Base-by-base conservation (phyloP, 2,888 invertebrate genomes). In the Teinopalpus imperialis region DNA sequence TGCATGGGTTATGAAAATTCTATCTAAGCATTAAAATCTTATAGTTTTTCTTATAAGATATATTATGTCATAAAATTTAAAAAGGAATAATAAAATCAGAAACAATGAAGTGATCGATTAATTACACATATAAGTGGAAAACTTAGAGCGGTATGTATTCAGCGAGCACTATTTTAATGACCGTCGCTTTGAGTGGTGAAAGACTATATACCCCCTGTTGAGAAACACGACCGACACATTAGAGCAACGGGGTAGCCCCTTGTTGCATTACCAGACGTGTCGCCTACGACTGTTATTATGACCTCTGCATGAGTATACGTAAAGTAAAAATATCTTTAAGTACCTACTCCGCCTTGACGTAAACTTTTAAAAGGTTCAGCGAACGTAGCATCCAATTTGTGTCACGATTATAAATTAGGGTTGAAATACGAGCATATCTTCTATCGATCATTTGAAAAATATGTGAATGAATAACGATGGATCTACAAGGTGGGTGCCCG, bases 171-270 rank as follows among this genome's bases (percentile, higher is more conserved):
- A 62, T 69, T 67, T 62, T 67, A 68, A 66, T 69, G 69, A 61
- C 69, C 63, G 66, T 69, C 66, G 68, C 59, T 60, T 74, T 74
- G 78, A 82, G 85, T 82, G 82, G 69, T 66, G 69, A 62, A 74
- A 78, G 70, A 74, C 81, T 59, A 69, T 75, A 64, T 66, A 62
- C 71, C 69, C 59, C 87, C 59, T 58, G 77, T 71, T 61, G 86
- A 27, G 76, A 69, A 61, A 87, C 87, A 87, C 44, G 73, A 54
- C 54, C 54, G 74, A 54, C 54, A 65, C 57, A 54, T 83, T 83
- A 83, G 55, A 68, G 61, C 66, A 41, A 67, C 71, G 69, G 73
- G 44, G 42, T 24, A 42, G 66, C 61, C 46, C 64, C 63, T 52
- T 78, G 77, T 77, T 69, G 69, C 70, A 67, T 65, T 72, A 53